Conservation (phyloP, 2,888 invertebrate genomes). For the Sinohyriopsis cumingii region DNA sequence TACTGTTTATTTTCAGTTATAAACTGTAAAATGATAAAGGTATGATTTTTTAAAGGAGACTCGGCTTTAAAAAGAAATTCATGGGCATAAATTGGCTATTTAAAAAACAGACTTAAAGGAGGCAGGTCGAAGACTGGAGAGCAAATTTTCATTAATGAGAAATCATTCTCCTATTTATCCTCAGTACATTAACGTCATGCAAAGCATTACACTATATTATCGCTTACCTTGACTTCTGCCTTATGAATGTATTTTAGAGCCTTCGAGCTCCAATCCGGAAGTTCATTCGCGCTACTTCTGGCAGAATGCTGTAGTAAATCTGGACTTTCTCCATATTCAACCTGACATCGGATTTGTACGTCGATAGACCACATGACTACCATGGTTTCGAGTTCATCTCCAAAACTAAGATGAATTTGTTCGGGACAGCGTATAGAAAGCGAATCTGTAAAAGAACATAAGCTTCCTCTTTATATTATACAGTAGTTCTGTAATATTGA, state of each 20-base stretch:
- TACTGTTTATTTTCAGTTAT: too few relatives aligned
- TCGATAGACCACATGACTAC: slow-evolving; percentile 57
- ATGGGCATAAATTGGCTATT: too few relatives aligned
- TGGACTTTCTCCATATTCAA: slow-evolving; percentile 20
- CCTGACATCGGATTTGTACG: slow-evolving; percentile 10
- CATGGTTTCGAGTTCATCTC: slow-evolving; percentile 41
- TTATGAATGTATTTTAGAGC: slow-evolving; percentile 42
- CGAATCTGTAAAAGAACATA: not conserved
- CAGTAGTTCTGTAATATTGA: too few relatives aligned
- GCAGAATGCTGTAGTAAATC: slow-evolving; percentile 1
- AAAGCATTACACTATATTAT: not conserved
- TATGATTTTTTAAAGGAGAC: too few relatives aligned
- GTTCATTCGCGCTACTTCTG: slow-evolving; percentile 11
- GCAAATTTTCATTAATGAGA: too few relatives aligned
- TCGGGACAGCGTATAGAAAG: slow-evolving; percentile 30
- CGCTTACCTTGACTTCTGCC: slow-evolving; percentile 36
- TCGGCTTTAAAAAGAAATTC: too few relatives aligned
- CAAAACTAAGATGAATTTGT: slow-evolving; percentile 56
- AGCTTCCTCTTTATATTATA: too few relatives aligned
- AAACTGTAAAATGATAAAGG: too few relatives aligned
- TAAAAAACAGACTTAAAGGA: too few relatives aligned
- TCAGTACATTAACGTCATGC: too few relatives aligned
- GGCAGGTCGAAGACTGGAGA: too few relatives aligned
- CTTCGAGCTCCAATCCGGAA: slow-evolving; percentile 21
- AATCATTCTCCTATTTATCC: too few relatives aligned